These are phyloP conservation scores for Uromys caudimaculatus DNA, from an alignment of 2,797 vertebrate genomes.

Conservation along the genomic window DNA sequence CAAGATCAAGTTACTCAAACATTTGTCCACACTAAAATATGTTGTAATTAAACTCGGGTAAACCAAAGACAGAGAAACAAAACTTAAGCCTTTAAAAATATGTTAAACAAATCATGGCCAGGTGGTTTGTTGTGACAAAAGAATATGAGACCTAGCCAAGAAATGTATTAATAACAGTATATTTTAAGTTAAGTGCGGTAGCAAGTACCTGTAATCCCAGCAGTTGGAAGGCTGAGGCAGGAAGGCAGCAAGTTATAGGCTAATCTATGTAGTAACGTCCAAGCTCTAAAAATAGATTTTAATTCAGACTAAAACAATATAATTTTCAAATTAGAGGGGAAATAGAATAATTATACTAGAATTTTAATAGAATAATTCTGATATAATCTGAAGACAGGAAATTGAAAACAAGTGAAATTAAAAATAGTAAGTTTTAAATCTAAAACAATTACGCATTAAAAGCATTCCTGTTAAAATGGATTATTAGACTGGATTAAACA, in stretches of 20 bases:
- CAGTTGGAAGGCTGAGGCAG: neutral
- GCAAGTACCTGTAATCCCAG: neutral
- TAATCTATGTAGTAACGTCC: neutral
- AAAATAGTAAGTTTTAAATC: conserved; percentile 43
- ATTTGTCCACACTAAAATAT: neutral
- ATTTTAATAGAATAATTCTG: conserved; percentile 42
- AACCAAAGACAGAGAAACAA: neutral
- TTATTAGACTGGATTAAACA: conserved; percentile 34
- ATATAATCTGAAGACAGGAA: conserved; percentile 1
- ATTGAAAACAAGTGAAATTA: neutral
- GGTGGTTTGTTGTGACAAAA: conserved; percentile 7
- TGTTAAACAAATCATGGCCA: neutral
- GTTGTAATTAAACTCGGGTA: conserved; percentile 21
- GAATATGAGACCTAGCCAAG: neutral
- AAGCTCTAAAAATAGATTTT: neutral
- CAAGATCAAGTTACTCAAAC: neutral
- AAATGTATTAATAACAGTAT: conserved; percentile 10
- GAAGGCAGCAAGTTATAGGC: neutral
- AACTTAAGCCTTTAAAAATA: neutral
- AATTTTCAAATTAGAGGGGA: conserved; percentile 19
- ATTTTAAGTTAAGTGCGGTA: neutral
- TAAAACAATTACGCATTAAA: conserved; percentile 42
- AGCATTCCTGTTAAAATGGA: neutral
- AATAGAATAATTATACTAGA: neutral
- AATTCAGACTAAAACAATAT: neutral